Evolutionary conservation across 2,797 vertebrate genomes (phyloP).

Genomic region (Okamejei kenojei): DNA sequence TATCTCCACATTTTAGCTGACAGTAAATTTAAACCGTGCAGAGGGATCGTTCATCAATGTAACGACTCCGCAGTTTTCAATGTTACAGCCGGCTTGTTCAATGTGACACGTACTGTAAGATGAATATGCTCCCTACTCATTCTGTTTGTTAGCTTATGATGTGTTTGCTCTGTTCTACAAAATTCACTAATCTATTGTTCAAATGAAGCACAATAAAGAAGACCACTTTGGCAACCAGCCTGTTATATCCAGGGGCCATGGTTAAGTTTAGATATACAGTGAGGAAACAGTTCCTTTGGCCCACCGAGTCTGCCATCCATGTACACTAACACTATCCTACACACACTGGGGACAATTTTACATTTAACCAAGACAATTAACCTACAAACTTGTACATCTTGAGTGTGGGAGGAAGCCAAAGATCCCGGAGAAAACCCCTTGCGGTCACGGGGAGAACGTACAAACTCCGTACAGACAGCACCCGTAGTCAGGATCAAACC

Average conservation of each 20-base stretch:
- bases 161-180: neutral
- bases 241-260: neutral
- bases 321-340: too few species aligned
- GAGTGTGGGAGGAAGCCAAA: too few species aligned
- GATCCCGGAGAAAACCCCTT: too few species aligned
- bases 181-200: slow-evolving; percentile 2
- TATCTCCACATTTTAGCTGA: neutral
- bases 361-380: too few species aligned
- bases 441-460: too few species aligned
- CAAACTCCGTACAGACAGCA: too few species aligned
- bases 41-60: slow-evolving; percentile 9
- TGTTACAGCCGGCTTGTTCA: neutral
- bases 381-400: too few species aligned
- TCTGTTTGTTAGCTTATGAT: neutral
- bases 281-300: too few species aligned
- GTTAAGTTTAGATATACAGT: too few species aligned
- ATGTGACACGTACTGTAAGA: neutral
- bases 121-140: neutral
- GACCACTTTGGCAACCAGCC: neutral
- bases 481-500: too few species aligned
- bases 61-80: neutral
- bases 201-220: neutral
- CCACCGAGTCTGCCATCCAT: too few species aligned
- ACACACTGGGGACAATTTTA: too few species aligned
- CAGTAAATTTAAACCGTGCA: neutral